These are phyloP conservation scores for Oncorhynchus keta DNA, from an alignment of 2,113 vertebrate genomes.

Conservation along the genomic window DNA sequence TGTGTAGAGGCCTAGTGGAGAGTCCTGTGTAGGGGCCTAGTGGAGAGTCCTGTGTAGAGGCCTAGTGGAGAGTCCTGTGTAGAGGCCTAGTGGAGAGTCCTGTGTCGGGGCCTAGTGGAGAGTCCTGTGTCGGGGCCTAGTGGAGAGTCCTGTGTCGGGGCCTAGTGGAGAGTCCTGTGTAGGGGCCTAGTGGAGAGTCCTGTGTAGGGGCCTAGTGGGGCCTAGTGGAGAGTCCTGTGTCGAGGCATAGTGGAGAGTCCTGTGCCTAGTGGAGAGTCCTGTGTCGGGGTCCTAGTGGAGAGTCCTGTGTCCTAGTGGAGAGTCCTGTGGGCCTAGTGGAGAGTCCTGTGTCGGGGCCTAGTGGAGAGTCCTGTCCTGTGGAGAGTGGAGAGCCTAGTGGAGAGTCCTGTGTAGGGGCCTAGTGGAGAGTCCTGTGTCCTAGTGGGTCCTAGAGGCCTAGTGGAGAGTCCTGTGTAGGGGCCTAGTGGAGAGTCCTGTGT, in stretches of 20 bases:
- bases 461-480: neutral
- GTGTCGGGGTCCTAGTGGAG: neutral
- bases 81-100: neutral
- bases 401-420: neutral
- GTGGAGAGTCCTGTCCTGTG: neutral
- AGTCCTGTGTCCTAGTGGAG: neutral
- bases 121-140: neutral
- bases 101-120: too few species aligned
- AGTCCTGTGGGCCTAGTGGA: neutral
- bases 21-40: too few species aligned
- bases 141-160: too few species aligned
- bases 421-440: neutral
- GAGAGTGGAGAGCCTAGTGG: neutral
- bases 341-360: neutral
- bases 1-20: too few species aligned
- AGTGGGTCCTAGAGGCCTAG: neutral
- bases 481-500: neutral
- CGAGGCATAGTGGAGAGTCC: neutral
- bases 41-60: neutral
- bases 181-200: neutral
- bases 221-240: too few species aligned
- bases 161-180: neutral
- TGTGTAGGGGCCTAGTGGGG: neutral
- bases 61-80: too few species aligned
- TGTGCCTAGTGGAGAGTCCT: neutral